These are phyloP conservation scores for Ophioninae sp. DNA, from an alignment of 2,888 invertebrate genomes.

Conservation along the genomic window DNA sequence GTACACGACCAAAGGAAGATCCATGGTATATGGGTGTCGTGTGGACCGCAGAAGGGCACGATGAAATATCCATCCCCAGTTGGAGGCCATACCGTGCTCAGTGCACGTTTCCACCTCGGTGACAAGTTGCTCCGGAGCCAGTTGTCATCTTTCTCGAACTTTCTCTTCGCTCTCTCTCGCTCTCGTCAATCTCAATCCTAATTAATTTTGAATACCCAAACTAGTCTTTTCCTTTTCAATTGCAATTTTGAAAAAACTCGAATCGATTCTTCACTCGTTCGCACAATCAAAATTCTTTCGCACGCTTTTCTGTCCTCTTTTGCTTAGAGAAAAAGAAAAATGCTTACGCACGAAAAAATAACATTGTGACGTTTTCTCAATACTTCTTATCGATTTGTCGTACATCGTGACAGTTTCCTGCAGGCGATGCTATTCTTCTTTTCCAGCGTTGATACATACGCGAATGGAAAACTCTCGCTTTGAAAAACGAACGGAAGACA, in stretches of 20 bases:
- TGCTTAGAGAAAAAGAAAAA: not conserved
- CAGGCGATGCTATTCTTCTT: not conserved
- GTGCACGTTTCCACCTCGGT: constrained; percentile 26
- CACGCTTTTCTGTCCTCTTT: not conserved
- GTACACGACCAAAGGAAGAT: not conserved
- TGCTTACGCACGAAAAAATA: not conserved
- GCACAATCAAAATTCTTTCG: too few relatives aligned
- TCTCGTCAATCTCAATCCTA: not conserved
- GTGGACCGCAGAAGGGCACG: constrained; percentile 25
- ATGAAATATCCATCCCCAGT: constrained; percentile 19
- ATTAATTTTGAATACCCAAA: not conserved
- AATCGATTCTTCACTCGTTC: not conserved
- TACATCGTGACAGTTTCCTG: not conserved
- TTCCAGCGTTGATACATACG: not conserved
- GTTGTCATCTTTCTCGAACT: constrained; percentile 28
- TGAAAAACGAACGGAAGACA: not conserved
- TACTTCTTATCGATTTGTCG: constrained; percentile 8
- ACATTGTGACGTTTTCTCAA: not conserved
- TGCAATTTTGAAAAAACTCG: not conserved
- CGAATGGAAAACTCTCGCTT: constrained; percentile 7
- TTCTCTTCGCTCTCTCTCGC: not conserved
- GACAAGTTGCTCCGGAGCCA: constrained; percentile 24
- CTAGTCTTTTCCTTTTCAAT: not conserved
- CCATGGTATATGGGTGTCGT: constrained; percentile 9
- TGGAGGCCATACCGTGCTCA: not conserved